A percentile compares a stretch with the other conserved stretches of the same genome.
Conservation (phyloP, 2,113 vertebrate species). For the Podarcis raffonei region DNA sequence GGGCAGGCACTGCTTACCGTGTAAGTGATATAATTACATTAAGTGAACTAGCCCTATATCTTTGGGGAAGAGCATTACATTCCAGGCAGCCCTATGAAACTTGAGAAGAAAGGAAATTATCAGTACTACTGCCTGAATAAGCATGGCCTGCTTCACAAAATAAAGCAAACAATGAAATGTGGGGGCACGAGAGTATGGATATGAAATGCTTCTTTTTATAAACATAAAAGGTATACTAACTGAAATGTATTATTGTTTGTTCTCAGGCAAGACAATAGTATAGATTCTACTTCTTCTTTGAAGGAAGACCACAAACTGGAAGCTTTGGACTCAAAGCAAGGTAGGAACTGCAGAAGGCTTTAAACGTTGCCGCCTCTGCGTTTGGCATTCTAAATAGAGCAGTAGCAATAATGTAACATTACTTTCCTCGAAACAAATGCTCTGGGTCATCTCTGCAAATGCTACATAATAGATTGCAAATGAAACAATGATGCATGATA, state of each 20-base stretch:
- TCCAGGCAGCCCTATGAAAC: not conserved
- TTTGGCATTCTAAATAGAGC: slow-evolving; percentile 6
- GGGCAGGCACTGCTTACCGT: not conserved
- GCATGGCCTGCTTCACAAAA: not conserved
- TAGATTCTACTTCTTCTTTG: slow-evolving; percentile 86
- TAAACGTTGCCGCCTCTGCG: not conserved
- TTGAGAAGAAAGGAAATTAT: not conserved
- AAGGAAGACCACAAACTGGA: slow-evolving; percentile 81
- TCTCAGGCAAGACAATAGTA: slow-evolving; percentile 86
- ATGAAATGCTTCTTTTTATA: not conserved
- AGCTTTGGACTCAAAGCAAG: slow-evolving; percentile 83
- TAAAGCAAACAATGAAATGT: not conserved
- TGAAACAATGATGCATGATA: not conserved
- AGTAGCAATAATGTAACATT: not conserved
- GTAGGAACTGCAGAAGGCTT: slow-evolving; percentile 68
- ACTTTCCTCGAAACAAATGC: not conserved
- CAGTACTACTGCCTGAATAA: not conserved
- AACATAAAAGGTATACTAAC: not conserved
- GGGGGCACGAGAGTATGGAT: not conserved
- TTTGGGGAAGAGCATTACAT: not conserved
- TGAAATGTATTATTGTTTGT: slow-evolving; percentile 48
- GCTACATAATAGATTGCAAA: not conserved
- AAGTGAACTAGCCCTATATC: not conserved
- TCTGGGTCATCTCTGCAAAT: slow-evolving; percentile 1
- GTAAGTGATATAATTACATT: not conserved